phyloP scores from a whole-genome alignment of 2,797 vertebrate genomes.

The Rhodeus uyekii region DNA sequence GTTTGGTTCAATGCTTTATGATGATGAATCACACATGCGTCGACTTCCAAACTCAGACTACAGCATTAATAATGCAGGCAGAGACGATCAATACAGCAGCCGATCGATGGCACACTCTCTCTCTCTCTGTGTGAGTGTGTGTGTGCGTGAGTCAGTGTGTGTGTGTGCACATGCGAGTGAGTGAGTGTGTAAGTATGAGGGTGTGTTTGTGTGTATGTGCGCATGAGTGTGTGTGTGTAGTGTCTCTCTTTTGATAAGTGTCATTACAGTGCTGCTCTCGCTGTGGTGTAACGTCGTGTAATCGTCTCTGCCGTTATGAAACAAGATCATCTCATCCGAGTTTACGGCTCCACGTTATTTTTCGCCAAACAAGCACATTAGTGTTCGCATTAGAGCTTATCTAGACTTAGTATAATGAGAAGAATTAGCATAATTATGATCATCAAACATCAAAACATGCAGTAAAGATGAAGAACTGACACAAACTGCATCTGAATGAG shows the following conservation, averaged over 20 bases:
- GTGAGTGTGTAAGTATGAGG: no score
- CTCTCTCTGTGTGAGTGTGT: no score
- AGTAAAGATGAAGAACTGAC: background rate
- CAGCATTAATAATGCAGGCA: slow-evolving; percentile 17
- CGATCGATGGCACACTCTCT: background rate
- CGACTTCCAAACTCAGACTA: background rate
- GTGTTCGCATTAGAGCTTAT: background rate
- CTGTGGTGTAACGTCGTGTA: background rate
- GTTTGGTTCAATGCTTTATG: background rate
- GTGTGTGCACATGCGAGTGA: no score
- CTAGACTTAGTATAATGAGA: background rate
- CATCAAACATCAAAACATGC: background rate
- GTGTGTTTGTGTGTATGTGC: background rate
- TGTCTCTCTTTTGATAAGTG: background rate
- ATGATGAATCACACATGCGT: background rate
- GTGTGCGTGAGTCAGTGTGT: no score
- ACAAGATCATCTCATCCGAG: background rate
- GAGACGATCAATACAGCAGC: slow-evolving; percentile 3
- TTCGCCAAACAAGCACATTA: background rate
- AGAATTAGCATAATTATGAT: background rate
- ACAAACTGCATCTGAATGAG: background rate
- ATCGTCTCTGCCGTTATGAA: background rate
- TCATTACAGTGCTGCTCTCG: background rate
- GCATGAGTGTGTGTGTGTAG: no score
- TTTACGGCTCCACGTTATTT: background rate